Evolutionary conservation across 2,113 vertebrate genomes (phyloP).

Genomic region (Ursus arctos): DNA sequence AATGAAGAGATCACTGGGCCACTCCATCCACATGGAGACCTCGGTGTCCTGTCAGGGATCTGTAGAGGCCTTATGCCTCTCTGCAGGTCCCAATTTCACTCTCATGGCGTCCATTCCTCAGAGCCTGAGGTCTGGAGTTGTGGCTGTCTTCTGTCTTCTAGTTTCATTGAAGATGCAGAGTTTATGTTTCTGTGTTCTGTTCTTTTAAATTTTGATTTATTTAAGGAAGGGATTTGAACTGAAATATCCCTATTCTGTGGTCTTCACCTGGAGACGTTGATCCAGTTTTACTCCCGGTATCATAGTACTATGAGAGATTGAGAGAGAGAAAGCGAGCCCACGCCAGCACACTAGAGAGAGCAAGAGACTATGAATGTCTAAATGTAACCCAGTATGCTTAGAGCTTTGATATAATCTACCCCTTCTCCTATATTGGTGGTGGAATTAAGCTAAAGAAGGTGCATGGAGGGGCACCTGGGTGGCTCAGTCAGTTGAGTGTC

Average conservation of each 20-base stretch:
- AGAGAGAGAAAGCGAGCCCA: background rate
- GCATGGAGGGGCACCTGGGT: background rate
- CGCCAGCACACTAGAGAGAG: background rate
- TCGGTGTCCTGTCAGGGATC: too few species aligned
- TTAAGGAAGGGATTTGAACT: background rate
- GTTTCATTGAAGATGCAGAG: background rate
- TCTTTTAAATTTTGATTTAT: background rate
- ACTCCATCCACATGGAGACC: background rate
- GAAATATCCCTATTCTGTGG: background rate
- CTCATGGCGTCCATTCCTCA: background rate
- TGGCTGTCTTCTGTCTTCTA: background rate
- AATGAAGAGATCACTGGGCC: background rate
- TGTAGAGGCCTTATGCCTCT: background rate
- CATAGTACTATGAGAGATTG: background rate
- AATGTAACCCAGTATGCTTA: background rate
- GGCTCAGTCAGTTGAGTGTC: background rate
- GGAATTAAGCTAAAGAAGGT: background rate
- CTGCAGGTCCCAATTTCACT: background rate
- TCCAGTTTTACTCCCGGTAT: background rate
- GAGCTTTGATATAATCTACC: background rate
- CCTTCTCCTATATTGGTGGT: background rate
- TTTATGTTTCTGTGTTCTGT: background rate
- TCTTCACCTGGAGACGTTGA: background rate
- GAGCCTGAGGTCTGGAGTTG: background rate
- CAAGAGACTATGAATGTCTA: background rate